Conservation (phyloP, 2,113 vertebrate species). For the Pollachius pollachius region DNA sequence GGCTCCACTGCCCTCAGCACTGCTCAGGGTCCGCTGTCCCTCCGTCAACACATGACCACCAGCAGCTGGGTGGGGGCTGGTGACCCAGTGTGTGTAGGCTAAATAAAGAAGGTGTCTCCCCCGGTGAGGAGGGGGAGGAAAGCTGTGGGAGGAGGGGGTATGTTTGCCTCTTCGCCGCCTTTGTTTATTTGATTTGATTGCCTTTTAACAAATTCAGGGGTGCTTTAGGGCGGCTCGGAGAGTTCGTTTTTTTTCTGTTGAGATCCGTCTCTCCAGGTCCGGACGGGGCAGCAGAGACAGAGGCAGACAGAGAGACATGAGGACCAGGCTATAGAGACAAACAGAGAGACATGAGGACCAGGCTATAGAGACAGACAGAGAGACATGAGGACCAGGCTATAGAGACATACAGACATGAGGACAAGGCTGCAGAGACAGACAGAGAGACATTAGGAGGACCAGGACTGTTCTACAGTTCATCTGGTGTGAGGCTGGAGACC, state of each 20-base stretch:
- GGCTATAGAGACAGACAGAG: not conserved
- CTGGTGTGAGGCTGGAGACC: conserved; percentile 1
- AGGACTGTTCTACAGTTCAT: no score
- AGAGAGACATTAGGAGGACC: no score
- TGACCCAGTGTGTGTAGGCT: conserved; percentile 33
- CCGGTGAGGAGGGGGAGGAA: conserved; percentile 27
- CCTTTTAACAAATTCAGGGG: conserved; percentile 52
- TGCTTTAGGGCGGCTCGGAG: conserved; percentile 36
- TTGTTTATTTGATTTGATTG: conserved; percentile 16
- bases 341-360: no score
- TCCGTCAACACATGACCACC: not conserved
- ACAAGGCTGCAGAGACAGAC: no score
- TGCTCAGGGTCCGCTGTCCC: no score
- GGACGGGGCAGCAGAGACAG: conserved; percentile 2
- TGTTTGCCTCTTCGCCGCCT: no score
- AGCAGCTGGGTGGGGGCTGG: conserved; percentile 46
- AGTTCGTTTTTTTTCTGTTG: conserved; percentile 50
- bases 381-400: not conserved
- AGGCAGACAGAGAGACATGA: not conserved
- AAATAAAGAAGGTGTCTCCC: conserved; percentile 29
- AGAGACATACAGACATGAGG: not conserved
- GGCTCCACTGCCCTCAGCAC: no score
- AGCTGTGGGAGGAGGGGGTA: no score
- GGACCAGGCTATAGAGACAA: not conserved
- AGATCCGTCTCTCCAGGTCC: conserved; percentile 48